These are phyloP conservation scores for Rafetus swinhoei DNA, from an alignment of 2,113 vertebrate genomes.

Conservation along the genomic window DNA sequence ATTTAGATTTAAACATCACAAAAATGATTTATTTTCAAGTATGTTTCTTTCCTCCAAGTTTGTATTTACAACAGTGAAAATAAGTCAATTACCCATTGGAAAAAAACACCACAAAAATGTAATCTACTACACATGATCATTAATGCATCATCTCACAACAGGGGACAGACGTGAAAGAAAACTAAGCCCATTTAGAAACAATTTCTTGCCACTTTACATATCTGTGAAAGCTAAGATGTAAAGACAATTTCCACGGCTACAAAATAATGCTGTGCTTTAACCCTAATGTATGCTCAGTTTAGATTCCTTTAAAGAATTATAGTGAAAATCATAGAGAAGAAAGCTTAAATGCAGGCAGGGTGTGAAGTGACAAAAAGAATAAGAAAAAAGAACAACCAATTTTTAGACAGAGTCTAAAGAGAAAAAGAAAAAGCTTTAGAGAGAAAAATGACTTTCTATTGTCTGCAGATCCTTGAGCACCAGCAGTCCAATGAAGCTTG, in stretches of 20 bases:
- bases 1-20: neutral
- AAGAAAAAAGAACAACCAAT: neutral
- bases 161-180: neutral
- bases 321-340: neutral
- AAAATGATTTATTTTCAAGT: neutral
- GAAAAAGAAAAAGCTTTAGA: neutral
- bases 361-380: rapidly evolving
- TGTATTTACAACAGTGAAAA: neutral
- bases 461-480: neutral
- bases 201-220: neutral
- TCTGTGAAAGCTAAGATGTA: neutral
- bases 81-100: neutral
- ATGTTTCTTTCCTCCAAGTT: neutral
- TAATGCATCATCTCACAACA: neutral
- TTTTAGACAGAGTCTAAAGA: neutral
- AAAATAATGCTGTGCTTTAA: neutral
- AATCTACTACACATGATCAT: neutral
- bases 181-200: neutral
- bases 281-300: neutral
- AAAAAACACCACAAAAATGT: neutral
- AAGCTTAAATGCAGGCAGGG: neutral
- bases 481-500: neutral
- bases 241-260: neutral
- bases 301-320: neutral
- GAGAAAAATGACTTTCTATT: neutral